phyloP scores from a whole-genome alignment of 2,797 vertebrate species.

The Dromococcyx pavoninus region DNA sequence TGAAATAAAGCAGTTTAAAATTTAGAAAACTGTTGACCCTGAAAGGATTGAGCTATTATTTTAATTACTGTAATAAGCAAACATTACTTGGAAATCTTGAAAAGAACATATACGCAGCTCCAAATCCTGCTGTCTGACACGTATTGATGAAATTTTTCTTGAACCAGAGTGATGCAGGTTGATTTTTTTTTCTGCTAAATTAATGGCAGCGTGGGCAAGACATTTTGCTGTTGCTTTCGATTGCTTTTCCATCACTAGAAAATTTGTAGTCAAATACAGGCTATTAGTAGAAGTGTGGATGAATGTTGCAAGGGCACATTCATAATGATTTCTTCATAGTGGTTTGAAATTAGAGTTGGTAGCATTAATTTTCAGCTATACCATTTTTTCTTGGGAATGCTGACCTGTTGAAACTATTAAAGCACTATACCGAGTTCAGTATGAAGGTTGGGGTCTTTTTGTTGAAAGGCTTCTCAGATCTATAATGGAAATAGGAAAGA shows the following conservation, averaged over 20 bases:
- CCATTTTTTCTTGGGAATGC: background rate
- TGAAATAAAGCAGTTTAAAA: constrained; percentile 34
- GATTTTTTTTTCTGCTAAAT: constrained; percentile 19
- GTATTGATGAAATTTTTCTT: constrained; percentile 9
- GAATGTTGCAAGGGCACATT: background rate
- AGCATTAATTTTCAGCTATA: background rate
- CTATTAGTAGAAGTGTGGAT: constrained; percentile 1
- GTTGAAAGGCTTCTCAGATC: background rate
- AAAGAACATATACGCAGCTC: background rate
- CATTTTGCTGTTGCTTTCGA: constrained; percentile 14
- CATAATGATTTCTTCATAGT: background rate
- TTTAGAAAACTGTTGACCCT: background rate
- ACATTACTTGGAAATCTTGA: constrained; percentile 7
- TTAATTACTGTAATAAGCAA: constrained; percentile 31
- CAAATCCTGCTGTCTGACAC: background rate
- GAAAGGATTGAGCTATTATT: constrained; percentile 20
- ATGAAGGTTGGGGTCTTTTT: background rate
- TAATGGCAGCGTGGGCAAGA: background rate
- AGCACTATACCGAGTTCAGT: background rate
- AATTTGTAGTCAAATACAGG: background rate
- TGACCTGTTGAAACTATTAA: background rate
- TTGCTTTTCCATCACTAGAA: constrained; percentile 11
- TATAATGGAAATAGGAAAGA: background rate
- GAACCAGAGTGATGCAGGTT: background rate
- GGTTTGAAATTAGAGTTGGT: background rate